phyloP scores from a whole-genome alignment of 2,888 invertebrate genomes.

The Orthosia incerta region DNA sequence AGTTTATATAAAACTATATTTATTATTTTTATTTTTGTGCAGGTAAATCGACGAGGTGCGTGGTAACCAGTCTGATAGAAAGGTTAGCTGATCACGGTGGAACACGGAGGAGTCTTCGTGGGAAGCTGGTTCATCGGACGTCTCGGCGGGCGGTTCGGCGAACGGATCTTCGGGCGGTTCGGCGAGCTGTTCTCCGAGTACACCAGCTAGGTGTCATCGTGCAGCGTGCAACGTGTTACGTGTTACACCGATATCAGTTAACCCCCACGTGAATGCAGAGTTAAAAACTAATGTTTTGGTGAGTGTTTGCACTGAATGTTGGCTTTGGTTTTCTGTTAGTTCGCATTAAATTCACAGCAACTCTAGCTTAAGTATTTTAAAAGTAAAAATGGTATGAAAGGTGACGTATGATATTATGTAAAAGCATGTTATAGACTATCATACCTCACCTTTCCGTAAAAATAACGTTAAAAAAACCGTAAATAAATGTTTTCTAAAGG shows the following conservation, averaged over 20 bases:
- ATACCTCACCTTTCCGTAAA: too few relatives aligned
- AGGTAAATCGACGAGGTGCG: constrained; percentile 25
- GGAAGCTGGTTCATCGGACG: constrained; percentile 18
- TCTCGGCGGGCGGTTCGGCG: constrained; percentile 18
- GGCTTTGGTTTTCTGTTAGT: neutral
- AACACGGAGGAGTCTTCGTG: constrained; percentile 4
- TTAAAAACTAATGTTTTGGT: constrained; percentile 15
- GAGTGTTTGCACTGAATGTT: constrained; percentile 10
- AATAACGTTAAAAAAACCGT: too few relatives aligned
- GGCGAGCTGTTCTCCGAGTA: constrained; percentile 33
- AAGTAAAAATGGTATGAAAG: neutral
- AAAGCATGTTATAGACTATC: neutral
- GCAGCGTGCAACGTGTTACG: constrained; percentile 7
- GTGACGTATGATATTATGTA: neutral
- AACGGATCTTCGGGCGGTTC: constrained; percentile 18
- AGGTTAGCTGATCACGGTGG: constrained; percentile 28
- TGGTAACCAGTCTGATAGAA: constrained; percentile 11
- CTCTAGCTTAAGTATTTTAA: neutral
- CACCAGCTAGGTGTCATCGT: neutral
- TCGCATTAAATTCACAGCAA: neutral
- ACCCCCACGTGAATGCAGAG: constrained; percentile 6
- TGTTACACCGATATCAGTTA: constrained; percentile 23
- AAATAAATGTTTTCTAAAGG: too few relatives aligned
- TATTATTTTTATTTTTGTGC: constrained; percentile 4
- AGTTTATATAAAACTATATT: too few relatives aligned